A percentile compares a stretch with the other conserved stretches of the same genome.
These are phyloP conservation scores for Sorex maritimensis DNA, from an alignment of 2,797 vertebrate species.

Conservation along the genomic window DNA sequence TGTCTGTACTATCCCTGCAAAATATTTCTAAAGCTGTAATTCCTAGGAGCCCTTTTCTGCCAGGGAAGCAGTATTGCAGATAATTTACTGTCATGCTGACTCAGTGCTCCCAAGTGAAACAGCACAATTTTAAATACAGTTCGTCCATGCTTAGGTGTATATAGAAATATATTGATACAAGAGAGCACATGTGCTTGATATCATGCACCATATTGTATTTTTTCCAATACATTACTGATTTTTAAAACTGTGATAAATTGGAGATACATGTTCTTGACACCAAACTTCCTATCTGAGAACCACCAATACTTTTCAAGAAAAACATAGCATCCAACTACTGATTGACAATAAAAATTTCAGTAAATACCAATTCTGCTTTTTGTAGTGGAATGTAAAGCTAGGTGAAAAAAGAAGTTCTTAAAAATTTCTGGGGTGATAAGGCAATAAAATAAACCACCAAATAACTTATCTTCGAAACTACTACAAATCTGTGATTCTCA, in stretches of 20 bases:
- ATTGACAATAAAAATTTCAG: conserved; percentile 15
- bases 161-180: conserved; percentile 39
- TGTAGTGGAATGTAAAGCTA: conserved; percentile 39
- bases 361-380: conserved; percentile 36
- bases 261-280: neutral
- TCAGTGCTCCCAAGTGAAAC: conserved; percentile 65
- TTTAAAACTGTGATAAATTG: conserved; percentile 46
- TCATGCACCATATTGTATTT: conserved; percentile 23
- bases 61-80: conserved; percentile 38
- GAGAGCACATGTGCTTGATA: neutral
- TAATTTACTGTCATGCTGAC: conserved; percentile 61
- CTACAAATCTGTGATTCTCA: neutral
- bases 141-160: conserved; percentile 5
- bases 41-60: conserved; percentile 59
- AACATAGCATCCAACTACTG: conserved; percentile 22
- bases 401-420: conserved; percentile 39
- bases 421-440: conserved; percentile 4
- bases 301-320: conserved; percentile 8
- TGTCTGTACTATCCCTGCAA: conserved; percentile 65
- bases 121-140: conserved; percentile 61
- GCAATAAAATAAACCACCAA: conserved; percentile 58
- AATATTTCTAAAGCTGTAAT: conserved; percentile 62
- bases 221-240: conserved; percentile 34
- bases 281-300: conserved; percentile 46
- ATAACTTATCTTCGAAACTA: neutral